Conservation (phyloP, 2,113 vertebrate species). For the Stercorarius parasiticus region DNA sequence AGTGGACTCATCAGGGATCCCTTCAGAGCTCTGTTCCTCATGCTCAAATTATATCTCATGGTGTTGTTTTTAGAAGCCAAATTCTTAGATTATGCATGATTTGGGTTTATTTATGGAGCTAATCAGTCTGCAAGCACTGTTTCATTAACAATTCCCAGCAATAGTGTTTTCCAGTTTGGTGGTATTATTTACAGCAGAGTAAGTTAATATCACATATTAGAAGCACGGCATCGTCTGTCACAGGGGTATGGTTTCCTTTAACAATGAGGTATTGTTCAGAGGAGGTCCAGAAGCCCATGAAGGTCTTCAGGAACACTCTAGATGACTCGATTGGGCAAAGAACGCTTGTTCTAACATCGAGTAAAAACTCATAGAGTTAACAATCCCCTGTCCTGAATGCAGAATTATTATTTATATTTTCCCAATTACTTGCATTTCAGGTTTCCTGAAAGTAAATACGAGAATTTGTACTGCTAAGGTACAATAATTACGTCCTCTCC, state of each 20-base stretch:
- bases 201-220: not conserved
- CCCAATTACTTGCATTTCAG: not conserved
- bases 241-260: not conserved
- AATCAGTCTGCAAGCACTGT: constrained; percentile 4
- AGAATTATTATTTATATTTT: not conserved
- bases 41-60: not conserved
- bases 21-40: constrained; percentile 26
- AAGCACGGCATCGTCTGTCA: not conserved
- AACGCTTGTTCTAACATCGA: not conserved
- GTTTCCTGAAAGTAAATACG: not conserved
- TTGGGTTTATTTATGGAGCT: constrained; percentile 8
- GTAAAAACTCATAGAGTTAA: not conserved
- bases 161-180: constrained; percentile 7
- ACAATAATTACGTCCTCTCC: not conserved
- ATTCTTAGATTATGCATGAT: constrained; percentile 21
- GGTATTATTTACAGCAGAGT: constrained; percentile 2
- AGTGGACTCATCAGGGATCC: not conserved
- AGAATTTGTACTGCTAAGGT: not conserved
- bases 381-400: not conserved
- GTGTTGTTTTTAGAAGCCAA: not conserved
- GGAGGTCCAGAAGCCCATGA: not conserved
- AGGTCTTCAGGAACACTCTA: not conserved
- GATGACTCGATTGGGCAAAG: not conserved
- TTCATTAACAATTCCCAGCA: not conserved
- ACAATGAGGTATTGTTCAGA: not conserved